Evolutionary conservation across 2,888 invertebrate species (phyloP).

Genomic region (Ypsolopha sequella): DNA sequence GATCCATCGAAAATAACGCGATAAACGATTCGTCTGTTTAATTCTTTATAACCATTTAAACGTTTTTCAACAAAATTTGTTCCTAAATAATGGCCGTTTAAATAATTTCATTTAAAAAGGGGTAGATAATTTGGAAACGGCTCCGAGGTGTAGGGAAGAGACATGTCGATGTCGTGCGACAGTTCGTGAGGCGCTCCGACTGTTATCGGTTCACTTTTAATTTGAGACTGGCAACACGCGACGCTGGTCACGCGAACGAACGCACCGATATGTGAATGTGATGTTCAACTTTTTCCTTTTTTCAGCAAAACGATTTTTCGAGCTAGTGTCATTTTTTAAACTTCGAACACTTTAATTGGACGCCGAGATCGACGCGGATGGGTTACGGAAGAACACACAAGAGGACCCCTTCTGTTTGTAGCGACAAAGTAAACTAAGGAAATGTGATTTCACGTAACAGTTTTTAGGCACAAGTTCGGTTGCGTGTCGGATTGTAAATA

Average conservation of each 20-base stretch:
- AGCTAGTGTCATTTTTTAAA: conserved; percentile 17
- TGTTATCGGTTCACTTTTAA: conserved; percentile 65
- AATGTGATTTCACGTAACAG: conserved; percentile 65
- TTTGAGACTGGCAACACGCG: conserved; percentile 65
- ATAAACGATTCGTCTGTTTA: neutral
- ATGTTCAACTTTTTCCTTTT: neutral
- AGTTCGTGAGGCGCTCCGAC: conserved; percentile 61
- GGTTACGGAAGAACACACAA: conserved; percentile 25
- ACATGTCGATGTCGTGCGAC: conserved; percentile 53
- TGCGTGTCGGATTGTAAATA: conserved; percentile 67
- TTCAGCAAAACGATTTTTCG: neutral
- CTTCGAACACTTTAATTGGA: conserved; percentile 8
- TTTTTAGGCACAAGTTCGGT: conserved; percentile 49
- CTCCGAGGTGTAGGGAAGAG: conserved; percentile 52
- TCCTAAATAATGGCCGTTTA: conserved; percentile 14
- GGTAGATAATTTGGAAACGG: conserved; percentile 37
- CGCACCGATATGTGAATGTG: conserved; percentile 25
- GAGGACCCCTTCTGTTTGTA: conserved; percentile 36
- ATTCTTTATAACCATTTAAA: neutral
- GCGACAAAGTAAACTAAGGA: conserved; percentile 57
- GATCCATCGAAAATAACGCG: too few species aligned
- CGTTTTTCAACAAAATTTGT: neutral
- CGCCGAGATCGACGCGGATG: conserved; percentile 1
- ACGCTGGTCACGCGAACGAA: conserved; percentile 56
- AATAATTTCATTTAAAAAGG: conserved; percentile 41